These are phyloP conservation scores for Drosophila subobscura DNA, from an alignment of 1,140 invertebrate species.

Conservation along the genomic window DNA sequence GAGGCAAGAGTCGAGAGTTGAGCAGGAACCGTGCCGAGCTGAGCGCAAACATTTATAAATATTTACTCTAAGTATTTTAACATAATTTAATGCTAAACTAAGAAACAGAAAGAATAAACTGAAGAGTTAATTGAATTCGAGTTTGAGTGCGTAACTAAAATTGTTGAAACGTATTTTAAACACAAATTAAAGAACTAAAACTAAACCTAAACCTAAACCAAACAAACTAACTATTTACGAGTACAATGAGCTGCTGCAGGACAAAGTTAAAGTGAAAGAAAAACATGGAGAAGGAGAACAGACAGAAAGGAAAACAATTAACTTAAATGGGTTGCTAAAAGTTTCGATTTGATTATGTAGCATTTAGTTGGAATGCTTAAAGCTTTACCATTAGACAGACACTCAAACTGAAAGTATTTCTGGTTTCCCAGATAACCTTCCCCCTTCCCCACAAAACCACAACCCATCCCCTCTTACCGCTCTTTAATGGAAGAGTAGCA, in stretches of 20 bases:
- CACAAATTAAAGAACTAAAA: slow-evolving; percentile 16
- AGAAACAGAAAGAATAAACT: slow-evolving; percentile 43
- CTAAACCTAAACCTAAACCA: slow-evolving; percentile 43
- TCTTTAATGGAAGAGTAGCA: slow-evolving; percentile 35
- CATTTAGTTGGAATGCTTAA: slow-evolving; percentile 72
- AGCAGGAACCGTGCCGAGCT: slow-evolving; percentile 9
- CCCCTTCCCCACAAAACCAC: slow-evolving; percentile 1
- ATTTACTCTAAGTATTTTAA: slow-evolving; percentile 75
- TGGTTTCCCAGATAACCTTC: neutral
- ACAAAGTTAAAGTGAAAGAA: too few relatives aligned
- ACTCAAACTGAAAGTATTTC: slow-evolving; percentile 44
- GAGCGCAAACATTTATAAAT: slow-evolving; percentile 70
- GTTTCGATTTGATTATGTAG: slow-evolving; percentile 59
- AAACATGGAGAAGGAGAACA: slow-evolving; percentile 8
- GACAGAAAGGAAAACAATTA: slow-evolving; percentile 38
- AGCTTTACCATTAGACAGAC: slow-evolving; percentile 60
- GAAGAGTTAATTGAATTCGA: slow-evolving; percentile 40
- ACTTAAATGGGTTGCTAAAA: slow-evolving; percentile 48
- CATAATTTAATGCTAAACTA: slow-evolving; percentile 65
- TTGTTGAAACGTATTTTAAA: slow-evolving; percentile 31
- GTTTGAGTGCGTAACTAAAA: slow-evolving; percentile 39
- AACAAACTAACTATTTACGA: slow-evolving; percentile 42
- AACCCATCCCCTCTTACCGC: slow-evolving; percentile 4
- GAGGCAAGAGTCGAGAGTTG: neutral
- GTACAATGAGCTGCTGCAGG: slow-evolving; percentile 62